Base-by-base conservation (phyloP, 2,888 invertebrate species). In the Tortricodes alternella region DNA sequence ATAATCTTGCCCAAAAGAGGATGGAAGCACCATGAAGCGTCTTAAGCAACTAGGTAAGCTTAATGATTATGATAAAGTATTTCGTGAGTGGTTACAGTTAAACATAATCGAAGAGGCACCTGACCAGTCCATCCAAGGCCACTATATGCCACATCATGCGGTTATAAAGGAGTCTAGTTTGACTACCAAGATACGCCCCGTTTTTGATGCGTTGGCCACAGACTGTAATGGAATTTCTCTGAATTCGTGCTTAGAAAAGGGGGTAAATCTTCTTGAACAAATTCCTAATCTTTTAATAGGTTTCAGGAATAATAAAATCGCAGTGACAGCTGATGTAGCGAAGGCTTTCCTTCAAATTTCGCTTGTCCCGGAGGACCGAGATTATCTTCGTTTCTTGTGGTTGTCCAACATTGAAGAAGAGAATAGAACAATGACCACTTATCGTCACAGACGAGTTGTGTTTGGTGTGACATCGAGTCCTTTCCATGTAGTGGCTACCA, bases 251-350 rank as follows among this genome's bases (percentile, higher is more conserved):
- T 37, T 37, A 18, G 35, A 35, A 16, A 35, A 35, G 16, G 35
- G 35, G 4, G 35, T 35, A 7, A 60, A 62, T 44, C 44, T 57
- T 6, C 18, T 60, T 5, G 58, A 60, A 15, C 19, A 21, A n/a
- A 62, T 62, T 13, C 58, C 56, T 29, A 46, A 56, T 2, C 27
- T 58, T 21, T 24, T 62, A 6, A 48, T 48, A 7, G 39, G 32
- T 11, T 62, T 58, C 49, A 34, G 60, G 13, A 58, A 49, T 24
- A 38, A 48, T 9, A 32, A 39, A 2, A 55, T 58, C n/a, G 51
- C 51, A 27, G 46, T 62, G 7, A 51, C 56, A n/a, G 32, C 55
- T 2, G 59, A 50, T n/a, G n/a, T n/a, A n/a, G n/a, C 21, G 5
- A 21, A 3, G 5, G 21, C 21, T 4, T 21, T 21, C 5, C 32